Base-by-base conservation (phyloP, 2,888 invertebrate genomes). In the Ryuthela nishihirai region DNA sequence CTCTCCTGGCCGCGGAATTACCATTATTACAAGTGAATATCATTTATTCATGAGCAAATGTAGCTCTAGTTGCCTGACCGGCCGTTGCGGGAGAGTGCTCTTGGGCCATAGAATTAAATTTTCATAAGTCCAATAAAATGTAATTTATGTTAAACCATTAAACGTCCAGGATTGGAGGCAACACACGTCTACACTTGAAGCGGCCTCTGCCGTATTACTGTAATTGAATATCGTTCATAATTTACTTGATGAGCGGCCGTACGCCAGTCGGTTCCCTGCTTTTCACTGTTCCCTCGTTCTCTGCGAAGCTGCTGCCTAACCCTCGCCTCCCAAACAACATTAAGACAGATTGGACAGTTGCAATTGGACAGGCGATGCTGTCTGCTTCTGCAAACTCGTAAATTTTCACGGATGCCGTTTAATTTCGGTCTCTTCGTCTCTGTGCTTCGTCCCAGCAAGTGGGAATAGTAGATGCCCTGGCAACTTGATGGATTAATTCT, bases 101-200 rank as follows among this genome's bases (percentile, higher is more conserved):
- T n/a, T n/a, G n/a, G n/a, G n/a, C n/a, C n/a, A n/a, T n/a, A 35
- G 44, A 59, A 59, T 59, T 59, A 59, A 59, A 59, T 59, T 59
- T 59, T 59, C 59, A 53, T 59, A 59, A 59, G 59, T 59, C 59
- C 59, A 59, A 59, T 59, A 59, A 59, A 59, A 59, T 53, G 59
- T 59, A 59, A 59, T 59, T 59, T 59, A 59, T 59, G 59, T 59
- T 59, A 59, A 59, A 59, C 59, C 59, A 59, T 59, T 59, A 59
- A 47, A 44, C 44, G 56, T 42, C 41, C 40, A 40, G 53, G 49
- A 56, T 50, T 56, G 53, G 36, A 18, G 46, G 45, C 44, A 29
- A 9, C 29, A 29, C 53, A 38, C 49, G 40, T 35, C 26, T 39
- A 34, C n/a, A n/a, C n/a, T n/a, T n/a, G n/a, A n/a, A n/a, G n/a